phyloP scores from a whole-genome alignment of 2,888 invertebrate species.

The Ellobium chinense region DNA sequence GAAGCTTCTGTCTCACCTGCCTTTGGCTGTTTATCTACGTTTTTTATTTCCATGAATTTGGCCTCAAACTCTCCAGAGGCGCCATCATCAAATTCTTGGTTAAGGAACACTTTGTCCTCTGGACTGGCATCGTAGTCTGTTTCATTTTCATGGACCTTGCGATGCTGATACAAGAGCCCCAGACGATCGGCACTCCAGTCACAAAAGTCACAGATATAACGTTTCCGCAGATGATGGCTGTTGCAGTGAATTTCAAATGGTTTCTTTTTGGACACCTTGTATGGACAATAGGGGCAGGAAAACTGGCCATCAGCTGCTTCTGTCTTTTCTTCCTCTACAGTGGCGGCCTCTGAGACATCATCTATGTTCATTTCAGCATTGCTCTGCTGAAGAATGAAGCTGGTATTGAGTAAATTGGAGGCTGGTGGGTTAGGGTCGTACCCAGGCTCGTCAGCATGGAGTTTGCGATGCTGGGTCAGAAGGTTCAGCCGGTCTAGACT shows the following conservation, averaged over 20 bases:
- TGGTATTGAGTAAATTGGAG: constrained; percentile 54
- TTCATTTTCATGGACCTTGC: constrained; percentile 65
- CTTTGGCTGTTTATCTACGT: constrained; percentile 25
- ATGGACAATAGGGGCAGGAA: constrained; percentile 66
- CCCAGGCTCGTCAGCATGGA: constrained; percentile 61
- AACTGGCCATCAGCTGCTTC: constrained; percentile 37
- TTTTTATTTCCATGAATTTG: constrained; percentile 47
- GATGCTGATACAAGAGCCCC: constrained; percentile 70
- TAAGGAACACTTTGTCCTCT: constrained; percentile 65
- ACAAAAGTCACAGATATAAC: constrained; percentile 74
- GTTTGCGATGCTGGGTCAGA: constrained; percentile 61
- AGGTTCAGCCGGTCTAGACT: constrained; percentile 64
- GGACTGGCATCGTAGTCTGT: constrained; percentile 59
- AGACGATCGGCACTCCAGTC: constrained; percentile 73
- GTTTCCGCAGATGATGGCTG: constrained; percentile 66
- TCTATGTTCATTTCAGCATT: constrained; percentile 3
- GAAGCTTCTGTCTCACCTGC: constrained; percentile 28
- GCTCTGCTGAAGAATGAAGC: constrained; percentile 32
- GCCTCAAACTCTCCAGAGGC: constrained; percentile 54
- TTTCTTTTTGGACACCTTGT: constrained; percentile 64
- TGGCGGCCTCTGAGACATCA: not conserved
- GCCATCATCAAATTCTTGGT: constrained; percentile 66
- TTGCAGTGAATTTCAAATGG: constrained; percentile 67
- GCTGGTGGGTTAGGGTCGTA: constrained; percentile 56
- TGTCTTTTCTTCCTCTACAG: constrained; percentile 30